Evolutionary conservation across 2,113 vertebrate species (phyloP).

Genomic region (Zingel zingel): DNA sequence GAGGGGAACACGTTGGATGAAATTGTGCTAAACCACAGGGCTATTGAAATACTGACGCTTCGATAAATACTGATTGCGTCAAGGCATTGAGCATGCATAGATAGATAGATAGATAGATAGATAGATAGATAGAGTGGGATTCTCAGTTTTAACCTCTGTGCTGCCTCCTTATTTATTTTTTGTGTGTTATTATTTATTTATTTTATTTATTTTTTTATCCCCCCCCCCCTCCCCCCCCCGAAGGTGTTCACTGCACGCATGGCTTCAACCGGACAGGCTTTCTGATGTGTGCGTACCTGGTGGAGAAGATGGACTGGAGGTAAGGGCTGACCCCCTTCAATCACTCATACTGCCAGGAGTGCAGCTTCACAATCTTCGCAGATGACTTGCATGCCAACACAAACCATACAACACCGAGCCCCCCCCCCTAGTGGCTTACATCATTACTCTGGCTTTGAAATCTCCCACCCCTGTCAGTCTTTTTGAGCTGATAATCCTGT

Average conservation of each 20-base stretch:
- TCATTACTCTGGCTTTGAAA: slow-evolving; percentile 14
- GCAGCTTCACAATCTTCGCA: background rate
- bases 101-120: too few relatives aligned
- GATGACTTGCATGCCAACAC: slow-evolving; percentile 20
- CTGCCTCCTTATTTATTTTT: too few relatives aligned
- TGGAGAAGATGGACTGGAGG: slow-evolving; percentile 99
- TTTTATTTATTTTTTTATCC: too few relatives aligned
- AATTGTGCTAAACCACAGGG: background rate
- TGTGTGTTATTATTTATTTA: too few relatives aligned
- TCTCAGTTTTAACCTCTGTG: slow-evolving; percentile 21
- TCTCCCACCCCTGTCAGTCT: slow-evolving; percentile 12
- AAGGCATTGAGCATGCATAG: background rate
- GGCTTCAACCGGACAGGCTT: slow-evolving; percentile 99
- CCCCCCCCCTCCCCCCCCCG: slow-evolving; percentile 43
- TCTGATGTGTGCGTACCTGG: slow-evolving; percentile 97
- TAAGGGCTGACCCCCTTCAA: slow-evolving; percentile 71
- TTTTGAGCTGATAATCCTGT: background rate
- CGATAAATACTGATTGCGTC: background rate
- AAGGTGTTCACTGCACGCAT: slow-evolving; percentile 98
- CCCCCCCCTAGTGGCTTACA: background rate
- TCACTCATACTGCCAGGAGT: background rate
- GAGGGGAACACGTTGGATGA: slow-evolving; percentile 28
- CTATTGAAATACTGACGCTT: slow-evolving; percentile 8
- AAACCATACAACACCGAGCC: background rate
- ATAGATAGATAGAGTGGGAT: too few relatives aligned